A percentile compares a stretch with the other conserved stretches of the same genome.
These are phyloP conservation scores for Trichonephila inaurata DNA, from an alignment of 1,140 invertebrate species.

Conservation along the genomic window DNA sequence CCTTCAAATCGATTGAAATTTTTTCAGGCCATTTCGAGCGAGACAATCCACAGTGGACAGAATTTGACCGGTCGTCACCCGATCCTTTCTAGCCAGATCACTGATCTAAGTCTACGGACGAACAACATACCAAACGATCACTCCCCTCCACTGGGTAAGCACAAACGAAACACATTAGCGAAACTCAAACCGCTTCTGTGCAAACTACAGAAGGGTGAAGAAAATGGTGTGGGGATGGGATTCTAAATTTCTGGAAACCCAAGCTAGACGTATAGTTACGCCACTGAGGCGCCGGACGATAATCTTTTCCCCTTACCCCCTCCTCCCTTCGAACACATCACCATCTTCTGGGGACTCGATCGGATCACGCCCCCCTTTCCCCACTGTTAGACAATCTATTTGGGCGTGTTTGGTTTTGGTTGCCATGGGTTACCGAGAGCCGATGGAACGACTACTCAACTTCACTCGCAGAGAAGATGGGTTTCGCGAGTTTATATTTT, in stretches of 20 bases:
- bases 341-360: constrained; percentile 29
- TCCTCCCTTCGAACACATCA: constrained; percentile 3
- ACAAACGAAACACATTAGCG: constrained; percentile 69
- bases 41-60: neutral
- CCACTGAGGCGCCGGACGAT: constrained; percentile 62
- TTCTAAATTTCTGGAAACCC: constrained; percentile 75
- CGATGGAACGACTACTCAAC: constrained; percentile 40
- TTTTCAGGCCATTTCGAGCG: neutral
- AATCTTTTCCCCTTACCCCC: neutral
- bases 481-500: constrained; percentile 38
- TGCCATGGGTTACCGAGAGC: constrained; percentile 58
- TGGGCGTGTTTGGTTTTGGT: constrained; percentile 73
- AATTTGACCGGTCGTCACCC: neutral
- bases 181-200: constrained; percentile 58
- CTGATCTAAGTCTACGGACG: constrained; percentile 28
- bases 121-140: constrained; percentile 12
- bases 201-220: constrained; percentile 50
- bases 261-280: constrained; percentile 72
- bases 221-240: constrained; percentile 56
- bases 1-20: constrained; percentile 5
- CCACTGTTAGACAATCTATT: constrained; percentile 64
- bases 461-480: constrained; percentile 29
- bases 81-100: constrained; percentile 5
- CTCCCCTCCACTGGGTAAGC: constrained; percentile 7
- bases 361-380: neutral